phyloP scores from a whole-genome alignment of 2,888 invertebrate genomes.

The Drosophila antonietae region DNA sequence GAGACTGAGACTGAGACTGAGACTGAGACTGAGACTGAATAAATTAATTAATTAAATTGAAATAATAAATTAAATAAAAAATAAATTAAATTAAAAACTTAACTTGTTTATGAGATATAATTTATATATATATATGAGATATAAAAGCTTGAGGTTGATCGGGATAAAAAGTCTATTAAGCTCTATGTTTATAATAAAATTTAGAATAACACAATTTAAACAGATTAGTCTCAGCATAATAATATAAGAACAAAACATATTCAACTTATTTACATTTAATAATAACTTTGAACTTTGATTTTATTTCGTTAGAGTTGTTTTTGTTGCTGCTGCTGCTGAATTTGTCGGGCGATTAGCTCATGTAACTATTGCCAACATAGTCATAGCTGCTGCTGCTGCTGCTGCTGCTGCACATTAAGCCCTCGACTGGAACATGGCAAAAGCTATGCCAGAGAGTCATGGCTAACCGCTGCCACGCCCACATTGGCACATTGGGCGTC shows the following conservation, averaged over 20 bases:
- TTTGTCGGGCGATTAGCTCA: slow-evolving; percentile 35
- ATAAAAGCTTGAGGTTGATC: too few species aligned
- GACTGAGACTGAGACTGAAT: too few species aligned
- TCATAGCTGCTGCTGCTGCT: slow-evolving; percentile 9
- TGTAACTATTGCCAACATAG: slow-evolving; percentile 23
- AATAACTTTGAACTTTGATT: background rate
- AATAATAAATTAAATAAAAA: too few species aligned
- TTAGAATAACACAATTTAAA: too few species aligned
- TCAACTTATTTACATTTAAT: background rate
- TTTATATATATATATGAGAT: too few species aligned
- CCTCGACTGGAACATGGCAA: slow-evolving; percentile 42
- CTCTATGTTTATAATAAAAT: background rate
- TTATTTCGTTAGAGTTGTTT: slow-evolving; percentile 1
- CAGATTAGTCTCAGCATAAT: too few species aligned
- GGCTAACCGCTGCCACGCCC: slow-evolving; percentile 47
- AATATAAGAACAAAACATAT: too few species aligned
- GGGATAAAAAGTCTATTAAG: too few species aligned
- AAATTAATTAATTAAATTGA: too few species aligned
- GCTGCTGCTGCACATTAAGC: slow-evolving; percentile 33
- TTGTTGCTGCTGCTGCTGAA: background rate
- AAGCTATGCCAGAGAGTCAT: slow-evolving; percentile 60
- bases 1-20: too few species aligned
- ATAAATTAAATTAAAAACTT: too few species aligned
- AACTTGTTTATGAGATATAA: too few species aligned
- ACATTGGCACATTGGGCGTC: slow-evolving; percentile 5